Evolutionary conservation across 2,113 vertebrate species (phyloP).

Genomic region (Grammomys surdaster): DNA sequence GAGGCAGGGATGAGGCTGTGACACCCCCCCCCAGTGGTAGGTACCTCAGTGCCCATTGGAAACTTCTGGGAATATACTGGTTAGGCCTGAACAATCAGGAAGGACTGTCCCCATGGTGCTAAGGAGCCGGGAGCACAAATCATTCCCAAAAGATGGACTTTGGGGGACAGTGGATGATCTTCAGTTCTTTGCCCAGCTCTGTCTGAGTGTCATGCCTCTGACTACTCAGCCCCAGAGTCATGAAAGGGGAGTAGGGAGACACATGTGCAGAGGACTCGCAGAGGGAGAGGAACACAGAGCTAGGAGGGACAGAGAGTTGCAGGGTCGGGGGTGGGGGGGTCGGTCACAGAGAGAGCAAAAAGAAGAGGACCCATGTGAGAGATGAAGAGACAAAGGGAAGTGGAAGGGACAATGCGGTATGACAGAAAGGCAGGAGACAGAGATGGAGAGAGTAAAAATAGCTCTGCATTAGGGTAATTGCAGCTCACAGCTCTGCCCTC

Average conservation of each 20-base stretch:
- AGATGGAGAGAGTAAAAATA: slow-evolving; percentile 86
- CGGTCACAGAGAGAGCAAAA: background rate
- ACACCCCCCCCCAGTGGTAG: background rate
- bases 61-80: background rate
- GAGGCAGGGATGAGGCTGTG: background rate
- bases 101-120: background rate
- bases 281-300: background rate
- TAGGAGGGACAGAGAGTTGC: background rate
- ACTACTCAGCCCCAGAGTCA: background rate
- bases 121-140: background rate
- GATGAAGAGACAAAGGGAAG: slow-evolving; percentile 66
- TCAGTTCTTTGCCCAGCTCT: background rate
- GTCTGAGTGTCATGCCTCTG: background rate
- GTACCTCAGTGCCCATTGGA: background rate
- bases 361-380: slow-evolving; percentile 39
- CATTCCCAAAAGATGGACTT: background rate
- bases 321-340: background rate
- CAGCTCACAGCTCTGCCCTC: slow-evolving; percentile 83
- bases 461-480: slow-evolving; percentile 86
- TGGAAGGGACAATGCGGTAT: slow-evolving; percentile 80
- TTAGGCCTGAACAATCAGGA: background rate
- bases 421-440: slow-evolving; percentile 73
- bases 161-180: background rate
- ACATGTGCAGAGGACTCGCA: background rate
- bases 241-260: background rate